Evolutionary conservation across 2,797 vertebrate species (phyloP).

Genomic region (Sebastes cheni): DNA sequence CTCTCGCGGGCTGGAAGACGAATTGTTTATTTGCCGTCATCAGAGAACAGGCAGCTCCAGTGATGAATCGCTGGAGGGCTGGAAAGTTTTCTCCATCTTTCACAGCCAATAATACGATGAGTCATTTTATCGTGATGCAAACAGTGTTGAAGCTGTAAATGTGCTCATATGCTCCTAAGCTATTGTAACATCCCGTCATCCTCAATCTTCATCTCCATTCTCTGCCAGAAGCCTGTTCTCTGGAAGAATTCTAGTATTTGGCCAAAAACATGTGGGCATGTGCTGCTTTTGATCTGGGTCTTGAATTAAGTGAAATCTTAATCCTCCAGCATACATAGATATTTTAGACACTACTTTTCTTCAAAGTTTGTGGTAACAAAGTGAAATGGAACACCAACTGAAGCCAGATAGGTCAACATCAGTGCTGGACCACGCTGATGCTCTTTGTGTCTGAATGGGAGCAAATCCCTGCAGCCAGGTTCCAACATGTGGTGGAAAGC

Average conservation of each 20-base stretch:
- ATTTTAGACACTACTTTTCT: background rate
- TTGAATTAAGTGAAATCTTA: background rate
- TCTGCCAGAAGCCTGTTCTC: background rate
- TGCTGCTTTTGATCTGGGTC: background rate
- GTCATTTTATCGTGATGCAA: background rate
- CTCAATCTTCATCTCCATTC: background rate
- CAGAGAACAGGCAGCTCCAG: background rate
- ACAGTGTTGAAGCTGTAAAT: background rate
- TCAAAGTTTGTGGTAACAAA: background rate
- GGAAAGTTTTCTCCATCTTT: conserved; percentile 2
- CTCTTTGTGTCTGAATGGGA: background rate
- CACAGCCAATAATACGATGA: background rate
- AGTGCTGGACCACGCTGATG: background rate
- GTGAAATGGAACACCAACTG: background rate
- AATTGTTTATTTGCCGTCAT: background rate
- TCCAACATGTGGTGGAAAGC: background rate
- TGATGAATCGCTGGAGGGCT: background rate
- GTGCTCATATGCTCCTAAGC: background rate
- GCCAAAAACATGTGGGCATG: background rate
- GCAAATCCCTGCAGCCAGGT: background rate
- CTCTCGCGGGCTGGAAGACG: background rate
- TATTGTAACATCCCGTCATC: background rate
- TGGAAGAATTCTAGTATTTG: background rate
- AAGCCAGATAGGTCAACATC: background rate
- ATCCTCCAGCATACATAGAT: background rate